phyloP scores from a whole-genome alignment of 2,888 invertebrate species.

The Scotopteryx bipunctaria region DNA sequence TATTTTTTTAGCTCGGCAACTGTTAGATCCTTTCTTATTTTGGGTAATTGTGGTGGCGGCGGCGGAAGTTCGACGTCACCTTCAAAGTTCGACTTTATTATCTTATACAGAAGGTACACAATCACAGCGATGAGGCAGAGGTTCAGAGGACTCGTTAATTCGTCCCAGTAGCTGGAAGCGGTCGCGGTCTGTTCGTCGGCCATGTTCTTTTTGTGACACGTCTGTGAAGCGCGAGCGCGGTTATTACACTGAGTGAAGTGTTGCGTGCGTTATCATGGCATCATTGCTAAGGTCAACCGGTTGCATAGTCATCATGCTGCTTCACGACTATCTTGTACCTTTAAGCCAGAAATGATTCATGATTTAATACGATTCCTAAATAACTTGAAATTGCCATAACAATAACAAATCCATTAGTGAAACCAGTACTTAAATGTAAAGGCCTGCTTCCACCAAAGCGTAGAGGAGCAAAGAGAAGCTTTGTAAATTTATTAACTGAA shows the following conservation, averaged over 20 bases:
- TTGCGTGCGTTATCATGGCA: slow-evolving; percentile 48
- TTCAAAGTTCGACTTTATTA: slow-evolving; percentile 79
- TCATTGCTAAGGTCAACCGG: slow-evolving; percentile 50
- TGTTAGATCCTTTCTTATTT: slow-evolving; percentile 94
- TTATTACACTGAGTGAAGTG: slow-evolving; percentile 30
- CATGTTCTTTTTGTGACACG: slow-evolving; percentile 40
- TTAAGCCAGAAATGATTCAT: background rate
- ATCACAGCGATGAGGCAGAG: slow-evolving; percentile 67
- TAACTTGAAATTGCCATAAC: too few relatives aligned
- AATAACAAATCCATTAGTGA: too few relatives aligned
- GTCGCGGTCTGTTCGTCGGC: slow-evolving; percentile 44
- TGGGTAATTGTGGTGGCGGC: slow-evolving; percentile 86
- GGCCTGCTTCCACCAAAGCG: too few relatives aligned
- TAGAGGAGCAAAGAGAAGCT: too few relatives aligned
- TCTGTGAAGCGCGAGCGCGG: slow-evolving; percentile 44
- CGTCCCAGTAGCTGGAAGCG: slow-evolving; percentile 67
- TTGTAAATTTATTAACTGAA: too few relatives aligned
- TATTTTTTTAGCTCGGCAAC: slow-evolving; percentile 92
- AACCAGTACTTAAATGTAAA: too few relatives aligned
- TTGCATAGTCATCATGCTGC: slow-evolving; percentile 20
- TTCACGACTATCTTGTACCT: background rate
- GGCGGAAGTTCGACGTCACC: slow-evolving; percentile 61
- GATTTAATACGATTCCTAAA: too few relatives aligned
- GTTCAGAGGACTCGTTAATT: slow-evolving; percentile 72
- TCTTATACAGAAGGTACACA: slow-evolving; percentile 85